These are phyloP conservation scores for Asobara japonica DNA, from an alignment of 1,140 invertebrate species.

Conservation along the genomic window DNA sequence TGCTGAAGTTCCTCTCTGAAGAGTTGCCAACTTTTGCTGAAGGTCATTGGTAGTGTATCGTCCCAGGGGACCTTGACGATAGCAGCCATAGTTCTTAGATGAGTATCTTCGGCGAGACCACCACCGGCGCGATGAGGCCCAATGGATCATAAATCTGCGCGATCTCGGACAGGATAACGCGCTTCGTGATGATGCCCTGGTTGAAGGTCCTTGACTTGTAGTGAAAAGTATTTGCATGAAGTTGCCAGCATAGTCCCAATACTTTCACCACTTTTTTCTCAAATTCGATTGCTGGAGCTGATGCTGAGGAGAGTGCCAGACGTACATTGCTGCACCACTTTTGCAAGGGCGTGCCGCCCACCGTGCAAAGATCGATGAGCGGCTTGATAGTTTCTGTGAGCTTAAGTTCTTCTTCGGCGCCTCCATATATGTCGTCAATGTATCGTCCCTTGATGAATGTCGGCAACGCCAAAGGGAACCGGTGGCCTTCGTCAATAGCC, in stretches of 20 bases:
- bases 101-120: background rate
- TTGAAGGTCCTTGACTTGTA: background rate
- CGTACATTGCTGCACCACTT: too few species aligned
- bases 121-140: background rate
- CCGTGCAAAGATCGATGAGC: too few species aligned
- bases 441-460: constrained; percentile 36
- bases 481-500: constrained; percentile 4
- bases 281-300: background rate
- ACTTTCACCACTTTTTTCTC: constrained; percentile 17
- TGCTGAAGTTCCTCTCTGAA: constrained; percentile 13
- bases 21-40: constrained; percentile 28
- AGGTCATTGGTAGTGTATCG: constrained; percentile 33
- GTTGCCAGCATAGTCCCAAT: too few species aligned
- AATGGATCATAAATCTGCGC: background rate
- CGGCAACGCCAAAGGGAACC: constrained; percentile 36
- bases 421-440: constrained; percentile 49
- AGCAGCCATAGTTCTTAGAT: background rate
- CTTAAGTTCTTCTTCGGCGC: constrained; percentile 36
- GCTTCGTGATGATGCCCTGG: background rate
- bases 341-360: too few species aligned
- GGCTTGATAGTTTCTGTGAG: background rate
- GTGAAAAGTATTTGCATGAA: constrained; percentile 12
- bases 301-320: background rate
- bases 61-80: constrained; percentile 50
- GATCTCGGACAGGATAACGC: background rate